Conservation (phyloP, 2,113 vertebrate genomes). For the Ceuthmochares aereus region DNA sequence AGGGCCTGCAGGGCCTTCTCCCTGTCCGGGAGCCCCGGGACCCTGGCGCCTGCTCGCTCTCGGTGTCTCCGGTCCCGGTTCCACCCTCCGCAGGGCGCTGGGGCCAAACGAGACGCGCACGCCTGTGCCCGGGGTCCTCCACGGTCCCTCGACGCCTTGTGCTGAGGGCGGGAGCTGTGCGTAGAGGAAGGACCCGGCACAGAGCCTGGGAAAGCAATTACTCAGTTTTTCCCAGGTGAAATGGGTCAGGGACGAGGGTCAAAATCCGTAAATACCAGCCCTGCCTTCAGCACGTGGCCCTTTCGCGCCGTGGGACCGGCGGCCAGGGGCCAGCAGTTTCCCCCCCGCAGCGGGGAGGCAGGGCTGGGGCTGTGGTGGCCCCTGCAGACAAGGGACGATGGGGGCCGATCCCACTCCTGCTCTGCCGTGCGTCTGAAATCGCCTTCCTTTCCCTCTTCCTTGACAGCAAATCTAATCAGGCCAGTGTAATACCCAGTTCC, state of each 20-base stretch:
- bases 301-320: not conserved
- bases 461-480: not conserved
- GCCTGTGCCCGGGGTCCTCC: not conserved
- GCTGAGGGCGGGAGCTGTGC: not conserved
- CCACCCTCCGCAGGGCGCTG: too few species aligned
- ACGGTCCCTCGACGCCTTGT: fast-evolving
- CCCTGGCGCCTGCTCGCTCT: too few species aligned
- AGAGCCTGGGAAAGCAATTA: not conserved
- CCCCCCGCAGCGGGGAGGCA: fast-evolving
- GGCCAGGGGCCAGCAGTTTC: fast-evolving
- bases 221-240: not conserved
- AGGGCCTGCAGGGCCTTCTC: too few species aligned
- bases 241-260: not conserved
- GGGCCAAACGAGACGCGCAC: too few species aligned
- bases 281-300: not conserved
- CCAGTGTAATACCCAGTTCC: not conserved
- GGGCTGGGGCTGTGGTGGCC: not conserved
- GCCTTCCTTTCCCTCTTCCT: not conserved
- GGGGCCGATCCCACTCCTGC: not conserved
- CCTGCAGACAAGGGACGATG: fast-evolving
- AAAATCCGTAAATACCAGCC: fast-evolving
- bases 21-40: too few species aligned
- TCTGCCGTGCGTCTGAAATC: fast-evolving
- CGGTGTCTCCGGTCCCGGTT: too few species aligned
- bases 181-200: fast-evolving